Evolutionary conservation across 2,888 invertebrate species (phyloP), one percentile per base, ranked within the genome.

Genomic region (Epinotia demarniana): DNA sequence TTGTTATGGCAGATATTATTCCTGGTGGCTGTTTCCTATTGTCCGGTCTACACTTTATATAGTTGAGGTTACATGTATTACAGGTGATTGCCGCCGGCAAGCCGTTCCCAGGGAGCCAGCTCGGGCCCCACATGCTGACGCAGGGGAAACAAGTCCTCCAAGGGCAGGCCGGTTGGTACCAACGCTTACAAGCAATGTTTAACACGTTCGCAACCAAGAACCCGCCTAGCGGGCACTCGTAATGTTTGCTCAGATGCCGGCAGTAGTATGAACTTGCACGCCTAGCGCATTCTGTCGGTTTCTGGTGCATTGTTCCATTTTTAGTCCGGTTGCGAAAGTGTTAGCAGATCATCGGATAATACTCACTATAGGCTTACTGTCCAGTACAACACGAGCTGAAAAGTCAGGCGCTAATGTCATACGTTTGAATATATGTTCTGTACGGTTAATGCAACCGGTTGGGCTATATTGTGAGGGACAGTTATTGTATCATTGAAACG

Each of bases 11-110:
- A 27, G 23, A 27, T 27, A 27, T 27, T 27, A 27, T 27, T 27
- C 1, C 23, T 27, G 23, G 23, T 27, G 23, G 23, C 8, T 8
- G 33, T 33, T 33, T 8, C 33, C n/a, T 49, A 62, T 39, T 62
- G 39, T 18, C 23, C 23, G 23, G 39, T 43, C 12, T 58, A 23
- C 13, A 27, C 33, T 9, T 18, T 43, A n/a, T n/a, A 33, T 61
- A 62, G n/a, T 12, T 39, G 13, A 46, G n/a, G 13, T 49, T 33
- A 61, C 16, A 66, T 27, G 27, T 64, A 58, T 63, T 16, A 23
- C 79, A 97, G 96, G 97, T 98, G 75, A 97, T 98, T 78, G 96
- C 98, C 9, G 96, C 97, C 23, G 96, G 97, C 39, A 98, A 98
- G 86, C 97, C 97, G 4, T 98, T 98, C 87, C 97, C 97, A 88